A percentile compares a stretch with the other conserved stretches of the same genome.
Evolutionary conservation across 2,113 vertebrate genomes (phyloP).

Genomic region (Hemichromis elongatus): DNA sequence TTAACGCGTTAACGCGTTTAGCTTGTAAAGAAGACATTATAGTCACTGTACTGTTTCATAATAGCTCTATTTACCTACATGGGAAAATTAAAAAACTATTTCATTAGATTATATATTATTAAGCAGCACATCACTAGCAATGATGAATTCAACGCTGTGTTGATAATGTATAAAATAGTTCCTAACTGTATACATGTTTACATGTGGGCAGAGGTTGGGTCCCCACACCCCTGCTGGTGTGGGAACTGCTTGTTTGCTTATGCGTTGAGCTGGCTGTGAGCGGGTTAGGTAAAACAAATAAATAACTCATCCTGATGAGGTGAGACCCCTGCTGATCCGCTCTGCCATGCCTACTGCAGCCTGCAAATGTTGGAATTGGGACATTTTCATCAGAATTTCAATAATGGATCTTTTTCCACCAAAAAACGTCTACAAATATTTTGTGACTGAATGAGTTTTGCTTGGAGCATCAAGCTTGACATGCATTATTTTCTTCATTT

Average conservation of each 20-base stretch:
- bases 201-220: neutral
- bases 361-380: neutral
- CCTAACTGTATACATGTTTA: neutral
- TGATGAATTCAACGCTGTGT: neutral
- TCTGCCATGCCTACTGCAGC: neutral
- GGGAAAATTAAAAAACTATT: neutral
- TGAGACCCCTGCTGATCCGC: neutral
- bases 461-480: neutral
- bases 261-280: neutral
- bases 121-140: neutral
- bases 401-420: neutral
- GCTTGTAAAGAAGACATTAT: rapidly evolving
- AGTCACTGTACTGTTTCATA: neutral
- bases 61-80: neutral
- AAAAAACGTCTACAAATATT: neutral
- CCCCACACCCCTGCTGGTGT: neutral
- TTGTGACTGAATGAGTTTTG: neutral
- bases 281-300: neutral
- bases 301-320: neutral
- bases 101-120: neutral
- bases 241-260: neutral
- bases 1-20: too few species aligned
- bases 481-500: neutral
- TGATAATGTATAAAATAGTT: neutral
- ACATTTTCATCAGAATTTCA: neutral